These are phyloP conservation scores for Amblyornis subalaris DNA, from an alignment of 2,113 vertebrate species.

Conservation along the genomic window DNA sequence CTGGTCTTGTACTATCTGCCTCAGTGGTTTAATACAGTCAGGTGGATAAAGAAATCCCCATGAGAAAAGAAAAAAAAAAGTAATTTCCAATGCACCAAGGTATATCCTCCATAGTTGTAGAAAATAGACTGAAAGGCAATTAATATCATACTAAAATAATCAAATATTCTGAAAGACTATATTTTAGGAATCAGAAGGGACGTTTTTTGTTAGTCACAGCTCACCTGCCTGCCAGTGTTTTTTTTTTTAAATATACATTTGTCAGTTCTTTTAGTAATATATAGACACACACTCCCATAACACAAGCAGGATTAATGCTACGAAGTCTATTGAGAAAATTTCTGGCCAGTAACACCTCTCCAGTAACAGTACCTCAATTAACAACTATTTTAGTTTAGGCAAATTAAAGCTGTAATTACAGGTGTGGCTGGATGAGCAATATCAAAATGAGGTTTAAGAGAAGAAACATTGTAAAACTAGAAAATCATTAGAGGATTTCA, in stretches of 20 bases:
- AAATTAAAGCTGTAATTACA: neutral
- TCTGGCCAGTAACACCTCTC: neutral
- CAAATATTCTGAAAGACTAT: neutral
- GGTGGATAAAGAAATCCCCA: neutral
- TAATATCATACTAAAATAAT: neutral
- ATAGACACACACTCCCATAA: neutral
- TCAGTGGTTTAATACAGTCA: neutral
- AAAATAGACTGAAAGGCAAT: neutral
- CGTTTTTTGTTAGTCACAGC: neutral
- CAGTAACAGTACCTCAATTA: neutral
- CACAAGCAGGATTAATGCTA: neutral
- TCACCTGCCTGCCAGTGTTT: neutral
- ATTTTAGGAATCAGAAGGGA: neutral
- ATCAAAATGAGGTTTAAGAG: neutral
- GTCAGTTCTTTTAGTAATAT: neutral
- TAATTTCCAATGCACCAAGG: neutral
- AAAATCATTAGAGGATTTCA: neutral
- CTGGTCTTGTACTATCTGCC: neutral
- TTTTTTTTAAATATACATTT: neutral
- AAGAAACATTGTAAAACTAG: neutral
- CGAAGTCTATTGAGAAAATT: neutral
- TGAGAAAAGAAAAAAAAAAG: neutral
- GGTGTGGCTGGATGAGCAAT: neutral
- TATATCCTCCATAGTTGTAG: neutral
- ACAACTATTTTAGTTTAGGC: neutral